These are phyloP conservation scores for Margarornis squamiger DNA, from an alignment of 2,797 vertebrate genomes.

Conservation along the genomic window DNA sequence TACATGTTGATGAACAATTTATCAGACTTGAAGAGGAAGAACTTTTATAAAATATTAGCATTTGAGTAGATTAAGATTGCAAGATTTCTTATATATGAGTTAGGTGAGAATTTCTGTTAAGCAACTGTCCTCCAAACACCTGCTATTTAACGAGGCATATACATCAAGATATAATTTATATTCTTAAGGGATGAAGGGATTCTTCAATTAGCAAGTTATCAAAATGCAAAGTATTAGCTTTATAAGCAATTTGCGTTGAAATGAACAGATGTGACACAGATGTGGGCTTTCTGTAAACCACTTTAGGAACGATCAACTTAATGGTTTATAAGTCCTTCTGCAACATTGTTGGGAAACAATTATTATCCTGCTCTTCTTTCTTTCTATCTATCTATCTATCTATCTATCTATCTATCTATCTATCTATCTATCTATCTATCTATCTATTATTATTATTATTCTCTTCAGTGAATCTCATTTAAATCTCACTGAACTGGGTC, in stretches of 20 bases:
- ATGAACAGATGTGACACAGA: conserved; percentile 22
- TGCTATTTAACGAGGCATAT: background rate
- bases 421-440: background rate
- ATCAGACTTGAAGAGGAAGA: background rate
- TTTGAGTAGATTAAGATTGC: background rate
- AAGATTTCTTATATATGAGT: background rate
- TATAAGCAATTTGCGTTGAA: background rate
- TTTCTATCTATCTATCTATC: background rate
- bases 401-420: background rate
- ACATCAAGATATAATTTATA: conserved; percentile 8
- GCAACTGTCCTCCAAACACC: conserved; percentile 2
- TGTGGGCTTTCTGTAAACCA: background rate
- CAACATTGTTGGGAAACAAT: conserved; percentile 7
- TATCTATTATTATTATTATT: background rate
- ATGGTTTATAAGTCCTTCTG: conserved; percentile 21
- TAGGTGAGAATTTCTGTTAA: background rate
- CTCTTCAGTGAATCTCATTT: background rate
- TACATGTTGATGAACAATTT: background rate
- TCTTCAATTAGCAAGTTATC: conserved; percentile 38
- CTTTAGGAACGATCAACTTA: background rate
- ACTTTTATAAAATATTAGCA: background rate
- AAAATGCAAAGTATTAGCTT: conserved; percentile 52
- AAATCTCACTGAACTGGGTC: background rate
- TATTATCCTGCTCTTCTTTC: background rate
- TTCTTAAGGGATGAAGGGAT: conserved; percentile 19